Base-by-base conservation (phyloP, 37 sponge, comb jelly and placozoan species). In the Aphrocallistes beatrix region DNA sequence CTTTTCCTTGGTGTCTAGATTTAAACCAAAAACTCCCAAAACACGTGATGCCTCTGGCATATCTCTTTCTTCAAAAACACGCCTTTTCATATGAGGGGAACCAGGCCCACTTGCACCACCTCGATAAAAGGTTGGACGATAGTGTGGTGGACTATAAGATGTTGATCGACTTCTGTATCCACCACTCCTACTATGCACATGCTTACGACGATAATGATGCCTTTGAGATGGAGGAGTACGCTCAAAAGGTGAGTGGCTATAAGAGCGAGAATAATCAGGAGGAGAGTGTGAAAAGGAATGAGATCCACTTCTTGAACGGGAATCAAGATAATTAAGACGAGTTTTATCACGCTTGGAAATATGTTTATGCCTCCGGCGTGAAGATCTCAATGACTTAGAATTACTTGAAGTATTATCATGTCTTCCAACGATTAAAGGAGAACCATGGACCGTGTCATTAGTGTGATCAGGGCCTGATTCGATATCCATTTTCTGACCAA, bases 11-110 rank as follows among this genome's bases (percentile, higher is more conserved):
- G 98, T 97, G 84, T 93, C 89, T 50, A 97, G 89, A 60, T 90
- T 93, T 83, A 97, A 82, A 0, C 98, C 98, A 89, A 97, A 97
- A 82, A 97, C 98, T 45, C 98, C 98, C 30, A 95, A 50, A 36
- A 91, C 91, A 1, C 89, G 87, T 81, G 85, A 84, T 21, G 87
- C 89, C 10, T 83, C 83, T 0, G 95, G 95, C 13, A 42, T 6
- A 16, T 42, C 45, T 42, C 45, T 42, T 16, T 42, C 45, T 42
- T 13, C 45, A 42, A 16, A 42, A 42, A 42, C 6, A 13, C 45
- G 45, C 13, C 45, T 42, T 13, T 13, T 42, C 6, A 16, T 42
- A 42, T 42, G 6, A 42, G 45, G 45, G 13, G 45, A 42, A 42
- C 10, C 6, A 6, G 13, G 10, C 6, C 45, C 45, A 42, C 10